Percentiles rank a stretch among this genome's conserved stretches.
These are phyloP conservation scores for Danio jaintianensis DNA, from an alignment of 2,797 vertebrate species.

Conservation along the genomic window DNA sequence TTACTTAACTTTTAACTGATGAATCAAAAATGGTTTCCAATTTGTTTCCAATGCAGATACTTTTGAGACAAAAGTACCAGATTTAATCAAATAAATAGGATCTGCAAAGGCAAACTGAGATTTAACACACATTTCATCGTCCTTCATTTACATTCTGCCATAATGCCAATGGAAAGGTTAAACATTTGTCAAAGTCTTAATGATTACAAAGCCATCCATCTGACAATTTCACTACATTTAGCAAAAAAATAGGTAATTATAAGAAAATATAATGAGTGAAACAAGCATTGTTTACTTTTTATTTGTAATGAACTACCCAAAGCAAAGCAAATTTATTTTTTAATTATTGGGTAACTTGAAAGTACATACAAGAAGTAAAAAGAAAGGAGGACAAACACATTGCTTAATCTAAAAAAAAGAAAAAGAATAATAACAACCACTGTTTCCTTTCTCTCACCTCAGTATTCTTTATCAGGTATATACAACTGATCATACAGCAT, in stretches of 20 bases:
- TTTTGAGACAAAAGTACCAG: too few species aligned
- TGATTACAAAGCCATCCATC: neutral
- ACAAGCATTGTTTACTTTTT: neutral
- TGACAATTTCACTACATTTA: neutral
- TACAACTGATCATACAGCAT: constrained; percentile 16
- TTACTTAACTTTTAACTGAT: too few species aligned
- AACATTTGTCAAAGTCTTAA: neutral
- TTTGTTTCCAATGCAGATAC: too few species aligned
- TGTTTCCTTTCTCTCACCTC: neutral
- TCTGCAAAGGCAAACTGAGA: neutral
- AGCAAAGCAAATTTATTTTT: constrained; percentile 36
- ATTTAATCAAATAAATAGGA: neutral
- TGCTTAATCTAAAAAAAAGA: constrained; percentile 12
- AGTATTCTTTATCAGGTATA: constrained; percentile 5
- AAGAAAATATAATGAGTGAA: neutral
- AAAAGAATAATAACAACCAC: neutral
- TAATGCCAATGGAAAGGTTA: neutral
- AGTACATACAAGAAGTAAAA: constrained; percentile 37
- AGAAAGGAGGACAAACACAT: constrained; percentile 9
- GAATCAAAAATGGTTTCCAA: too few species aligned
- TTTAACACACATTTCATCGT: neutral
- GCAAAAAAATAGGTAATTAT: neutral
- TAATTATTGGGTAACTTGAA: constrained; percentile 36
- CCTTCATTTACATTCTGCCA: neutral
- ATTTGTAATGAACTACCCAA: constrained; percentile 13